These are phyloP conservation scores for Platysternon megacephalum DNA, from an alignment of 2,113 vertebrate species.

Conservation along the genomic window DNA sequence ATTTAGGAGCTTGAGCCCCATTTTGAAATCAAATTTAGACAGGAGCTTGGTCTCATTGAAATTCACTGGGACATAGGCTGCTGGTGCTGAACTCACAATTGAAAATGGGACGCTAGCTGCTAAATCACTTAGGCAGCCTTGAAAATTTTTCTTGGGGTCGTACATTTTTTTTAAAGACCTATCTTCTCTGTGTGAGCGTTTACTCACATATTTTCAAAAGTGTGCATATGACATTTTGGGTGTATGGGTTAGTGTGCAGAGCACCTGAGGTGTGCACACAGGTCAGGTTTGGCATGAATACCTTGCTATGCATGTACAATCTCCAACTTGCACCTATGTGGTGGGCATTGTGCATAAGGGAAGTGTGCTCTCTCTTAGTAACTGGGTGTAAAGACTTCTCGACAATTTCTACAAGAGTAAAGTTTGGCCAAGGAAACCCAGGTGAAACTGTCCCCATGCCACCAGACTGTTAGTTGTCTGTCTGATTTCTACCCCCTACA, in stretches of 20 bases:
- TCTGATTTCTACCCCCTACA: background rate
- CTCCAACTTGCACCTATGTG: background rate
- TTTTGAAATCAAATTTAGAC: background rate
- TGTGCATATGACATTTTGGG: accelerated
- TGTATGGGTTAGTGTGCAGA: conserved; percentile 2
- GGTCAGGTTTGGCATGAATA: accelerated
- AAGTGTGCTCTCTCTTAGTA: background rate
- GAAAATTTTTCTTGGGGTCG: background rate
- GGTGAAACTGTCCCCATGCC: no score
- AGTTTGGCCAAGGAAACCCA: no score
- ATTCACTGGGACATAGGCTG: background rate
- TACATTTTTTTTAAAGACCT: background rate
- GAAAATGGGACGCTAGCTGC: accelerated
- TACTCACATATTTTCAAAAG: background rate
- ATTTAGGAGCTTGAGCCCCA: background rate
- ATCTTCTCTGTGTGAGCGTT: background rate
- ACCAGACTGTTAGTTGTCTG: background rate
- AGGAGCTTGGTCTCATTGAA: background rate
- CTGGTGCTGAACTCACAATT: accelerated
- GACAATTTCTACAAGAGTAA: no score
- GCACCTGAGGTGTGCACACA: background rate
- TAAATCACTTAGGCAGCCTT: background rate
- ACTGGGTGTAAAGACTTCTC: no score
- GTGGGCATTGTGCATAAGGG: no score
- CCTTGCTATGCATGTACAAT: background rate